Evolutionary conservation across 2,113 vertebrate species (phyloP), one percentile per base, ranked within the genome.

Genomic region (Charina bottae): DNA sequence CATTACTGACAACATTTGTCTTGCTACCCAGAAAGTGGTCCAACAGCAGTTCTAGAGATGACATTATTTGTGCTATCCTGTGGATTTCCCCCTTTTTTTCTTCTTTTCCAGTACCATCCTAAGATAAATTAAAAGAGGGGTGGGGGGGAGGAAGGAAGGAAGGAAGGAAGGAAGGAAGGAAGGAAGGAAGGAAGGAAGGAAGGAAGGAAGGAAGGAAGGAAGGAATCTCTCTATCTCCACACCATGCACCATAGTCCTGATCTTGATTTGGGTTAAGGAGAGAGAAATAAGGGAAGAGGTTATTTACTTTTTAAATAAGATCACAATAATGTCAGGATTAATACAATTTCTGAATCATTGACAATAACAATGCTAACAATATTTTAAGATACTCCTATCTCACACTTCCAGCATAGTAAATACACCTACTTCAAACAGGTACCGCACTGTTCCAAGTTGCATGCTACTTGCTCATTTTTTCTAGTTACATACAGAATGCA

Each of bases 351-450:
- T 28, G 28, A 1, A n/a, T 86, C 26, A 86, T 17, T 28, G 28
- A 24, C 83, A 84, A 46, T 46, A 49, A 24, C 19, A 23, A 42
- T 19, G 23, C 6, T 83, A 83, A 46, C 21, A 23, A 78, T 8
- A 87, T 28, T 78, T 78, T 56, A 60, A 88, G 28, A 62, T 28
- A 53, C 28, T 42, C 42, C 37, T 49, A 54, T 28, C 28, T 37
- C 28, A 54, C n/a, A 0, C 11, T 49, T 87, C 42, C 28, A 59
- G 33, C 2, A 28, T 21, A 11, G 0, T 85, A 23, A 94, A 95
- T 8, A 88, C 0, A 89, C 0, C 37, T 95, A 3, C 28, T 93
- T 89, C 85, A 90, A 93, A 93, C 4, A 58, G 33, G 37, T 87
- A 83, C 55, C 64, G n/a, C n/a, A 56, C 19, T 83, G 42, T 49